Percentiles rank a stretch among this genome's conserved stretches.
phyloP scores from a whole-genome alignment of 2,797 vertebrate genomes.

The Sebastes wilsoni region DNA sequence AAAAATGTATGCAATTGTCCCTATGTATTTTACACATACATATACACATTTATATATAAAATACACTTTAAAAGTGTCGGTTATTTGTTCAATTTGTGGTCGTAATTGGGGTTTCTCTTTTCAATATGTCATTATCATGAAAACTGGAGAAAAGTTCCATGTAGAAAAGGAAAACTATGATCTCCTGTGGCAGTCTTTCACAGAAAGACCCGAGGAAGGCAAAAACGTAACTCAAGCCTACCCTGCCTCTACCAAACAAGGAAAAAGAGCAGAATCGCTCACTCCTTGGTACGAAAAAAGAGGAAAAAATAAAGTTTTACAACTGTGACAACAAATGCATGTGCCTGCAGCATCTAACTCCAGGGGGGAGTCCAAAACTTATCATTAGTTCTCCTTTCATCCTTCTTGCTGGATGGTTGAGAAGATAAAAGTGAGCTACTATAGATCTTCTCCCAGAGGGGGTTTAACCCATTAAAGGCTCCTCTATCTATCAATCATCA shows the following conservation, averaged over 20 bases:
- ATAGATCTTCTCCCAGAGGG: conserved; percentile 13
- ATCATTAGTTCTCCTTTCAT: conserved; percentile 18
- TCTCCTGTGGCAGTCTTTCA: conserved; percentile 81
- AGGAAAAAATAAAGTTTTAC: conserved; percentile 22
- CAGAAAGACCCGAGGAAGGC: conserved; percentile 84
- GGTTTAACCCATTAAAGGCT: conserved; percentile 17
- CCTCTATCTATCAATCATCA: conserved; percentile 16
- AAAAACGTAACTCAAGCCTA: conserved; percentile 69
- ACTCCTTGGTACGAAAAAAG: conserved; percentile 57
- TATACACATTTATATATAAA: conserved; percentile 85
- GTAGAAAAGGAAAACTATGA: conserved; percentile 75
- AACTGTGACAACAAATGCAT: conserved; percentile 56
- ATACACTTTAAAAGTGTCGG: conserved; percentile 82
- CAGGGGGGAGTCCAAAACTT: conserved; percentile 11
- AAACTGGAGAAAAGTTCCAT: conserved; percentile 71
- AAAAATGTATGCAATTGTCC: conserved; percentile 79
- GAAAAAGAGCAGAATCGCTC: conserved; percentile 48
- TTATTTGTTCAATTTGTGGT: conserved; percentile 72
- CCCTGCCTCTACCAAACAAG: conserved; percentile 68
- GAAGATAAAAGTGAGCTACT: conserved; percentile 32
- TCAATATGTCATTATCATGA: conserved; percentile 70
- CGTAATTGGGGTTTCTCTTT: conserved; percentile 51
- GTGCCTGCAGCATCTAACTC: conserved; percentile 54
- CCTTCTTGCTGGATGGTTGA: conserved; percentile 16
- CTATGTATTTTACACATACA: conserved; percentile 81